Evolutionary conservation across 2,113 vertebrate genomes (phyloP).

Genomic region (Pteropus alecto): DNA sequence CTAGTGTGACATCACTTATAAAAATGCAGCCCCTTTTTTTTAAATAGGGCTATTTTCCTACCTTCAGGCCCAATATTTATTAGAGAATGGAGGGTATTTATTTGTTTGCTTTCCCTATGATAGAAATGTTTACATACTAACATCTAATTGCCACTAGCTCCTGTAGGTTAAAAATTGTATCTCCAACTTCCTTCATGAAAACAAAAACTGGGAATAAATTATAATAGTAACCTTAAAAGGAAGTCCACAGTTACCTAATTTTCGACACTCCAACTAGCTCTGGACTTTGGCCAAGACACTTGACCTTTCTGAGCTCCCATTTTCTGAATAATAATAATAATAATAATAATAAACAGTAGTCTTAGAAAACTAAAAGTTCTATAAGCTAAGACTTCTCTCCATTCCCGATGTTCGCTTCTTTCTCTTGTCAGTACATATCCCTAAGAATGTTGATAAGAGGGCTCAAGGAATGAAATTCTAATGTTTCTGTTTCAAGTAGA

Average conservation of each 20-base stretch:
- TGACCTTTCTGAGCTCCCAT: background rate
- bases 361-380: background rate
- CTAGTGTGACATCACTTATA: background rate
- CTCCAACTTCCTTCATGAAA: background rate
- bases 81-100: background rate
- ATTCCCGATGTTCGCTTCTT: background rate
- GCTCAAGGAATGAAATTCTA: background rate
- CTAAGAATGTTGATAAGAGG: background rate
- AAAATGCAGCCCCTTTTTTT: background rate
- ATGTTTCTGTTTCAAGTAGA: background rate
- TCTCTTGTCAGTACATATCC: background rate
- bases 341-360: background rate
- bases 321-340: background rate
- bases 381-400: background rate
- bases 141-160: background rate
- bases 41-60: background rate
- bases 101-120: background rate
- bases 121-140: background rate
- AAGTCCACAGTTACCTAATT: background rate
- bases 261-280: background rate
- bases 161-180: background rate
- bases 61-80: background rate
- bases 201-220: conserved; percentile 1
- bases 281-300: background rate
- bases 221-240: background rate